A percentile compares a stretch with the other conserved stretches of the same genome.
These are phyloP conservation scores for Chrysocyon brachyurus DNA, from an alignment of 2,797 vertebrate species.

Conservation along the genomic window DNA sequence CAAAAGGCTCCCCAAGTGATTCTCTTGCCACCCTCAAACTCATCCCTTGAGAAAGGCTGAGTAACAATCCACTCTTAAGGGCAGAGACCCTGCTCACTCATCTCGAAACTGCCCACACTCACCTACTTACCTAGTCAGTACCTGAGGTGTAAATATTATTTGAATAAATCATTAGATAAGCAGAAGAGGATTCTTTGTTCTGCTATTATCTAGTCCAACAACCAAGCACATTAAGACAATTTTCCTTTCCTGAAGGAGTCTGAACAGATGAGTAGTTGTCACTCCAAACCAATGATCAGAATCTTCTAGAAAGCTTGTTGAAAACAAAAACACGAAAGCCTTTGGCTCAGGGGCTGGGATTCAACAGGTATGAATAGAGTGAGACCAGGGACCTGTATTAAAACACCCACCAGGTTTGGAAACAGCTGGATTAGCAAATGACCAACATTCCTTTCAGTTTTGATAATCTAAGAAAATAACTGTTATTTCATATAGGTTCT, in stretches of 20 bases:
- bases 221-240: neutral
- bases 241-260: neutral
- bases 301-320: neutral
- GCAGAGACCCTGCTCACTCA: neutral
- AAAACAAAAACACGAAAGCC: neutral
- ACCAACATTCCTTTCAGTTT: neutral
- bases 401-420: neutral
- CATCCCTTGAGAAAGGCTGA: neutral
- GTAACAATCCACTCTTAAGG: neutral
- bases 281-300: neutral
- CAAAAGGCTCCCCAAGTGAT: neutral
- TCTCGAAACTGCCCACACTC: neutral
- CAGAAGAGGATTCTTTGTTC: neutral
- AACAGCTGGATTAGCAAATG: neutral
- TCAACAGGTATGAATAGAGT: neutral
- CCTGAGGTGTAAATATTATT: neutral
- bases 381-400: neutral
- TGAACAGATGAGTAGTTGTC: neutral
- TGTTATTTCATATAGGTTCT: neutral
- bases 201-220: neutral
- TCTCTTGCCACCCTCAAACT: neutral
- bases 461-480: slow-evolving; percentile 14
- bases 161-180: neutral
- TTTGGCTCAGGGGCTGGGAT: neutral
- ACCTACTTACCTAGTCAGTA: neutral